Base-by-base conservation (phyloP, 2,797 vertebrate genomes). In the Coccyzus lansbergi region DNA sequence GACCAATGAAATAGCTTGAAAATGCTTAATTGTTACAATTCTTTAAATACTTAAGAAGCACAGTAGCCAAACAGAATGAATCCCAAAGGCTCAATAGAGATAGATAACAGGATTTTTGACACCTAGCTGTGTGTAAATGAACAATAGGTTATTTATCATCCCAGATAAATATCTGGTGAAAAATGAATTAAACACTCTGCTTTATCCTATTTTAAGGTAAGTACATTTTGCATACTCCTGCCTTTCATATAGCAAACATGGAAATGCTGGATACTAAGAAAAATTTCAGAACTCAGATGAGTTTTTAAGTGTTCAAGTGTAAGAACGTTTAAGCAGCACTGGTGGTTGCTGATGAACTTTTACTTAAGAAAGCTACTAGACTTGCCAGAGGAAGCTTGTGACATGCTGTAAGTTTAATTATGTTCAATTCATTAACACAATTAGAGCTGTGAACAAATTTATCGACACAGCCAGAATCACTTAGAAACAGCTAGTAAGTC, bases 351-450 rank as follows among this genome's bases (percentile, higher is more conserved):
- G 77, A 62, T 71, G 46, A 91, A 94, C 90, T 69, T 87, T 92
- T 94, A 92, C 88, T 94, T 91, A 90, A 96, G 94, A 97, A 97
- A 96, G 77, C 80, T 94, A 72, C 94, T 69, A 92, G 93, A 89
- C 95, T 96, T 97, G 95, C 96, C 96, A 97, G 93, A 95, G 96
- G 91, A 97, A 97, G 94, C 93, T 97, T 93, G 88, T 93, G 96
- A 95, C 95, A 96, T 93, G 93, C 88, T 97, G 91, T 93, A 97
- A 97, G 97, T 97, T 97, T 97, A 97, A 98, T 97, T 97, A 98
- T 97, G 97, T 97, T 97, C 97, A 98, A 97, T 98, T 98, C 97
- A 98, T 98, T 97, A 98, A 97, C 97, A 97, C 96, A 97, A 97
- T 97, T 98, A 97, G 95, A 96, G 94, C 95, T 96, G 96, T 94